Evolutionary conservation across 2,797 vertebrate genomes (phyloP).

Genomic region (Micrastur ruficollis): DNA sequence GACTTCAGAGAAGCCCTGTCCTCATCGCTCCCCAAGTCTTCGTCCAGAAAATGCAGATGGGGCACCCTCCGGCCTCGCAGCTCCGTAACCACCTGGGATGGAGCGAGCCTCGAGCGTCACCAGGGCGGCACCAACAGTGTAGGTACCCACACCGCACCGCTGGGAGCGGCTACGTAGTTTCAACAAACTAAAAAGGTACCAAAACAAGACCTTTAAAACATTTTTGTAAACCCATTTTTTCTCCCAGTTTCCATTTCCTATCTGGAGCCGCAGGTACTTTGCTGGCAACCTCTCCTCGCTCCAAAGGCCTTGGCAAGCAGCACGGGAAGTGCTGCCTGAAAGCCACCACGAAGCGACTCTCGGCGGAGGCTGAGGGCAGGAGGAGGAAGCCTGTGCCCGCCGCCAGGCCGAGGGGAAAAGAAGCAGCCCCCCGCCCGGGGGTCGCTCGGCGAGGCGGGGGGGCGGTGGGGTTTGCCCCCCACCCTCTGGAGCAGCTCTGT

Average conservation of each 20-base stretch:
- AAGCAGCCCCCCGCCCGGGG: too few species aligned
- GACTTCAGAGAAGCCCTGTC: background rate
- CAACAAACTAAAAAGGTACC: background rate
- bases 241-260: background rate
- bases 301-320: background rate
- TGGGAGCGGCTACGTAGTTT: accelerated
- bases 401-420: too few species aligned
- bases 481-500: too few species aligned
- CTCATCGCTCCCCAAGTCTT: accelerated
- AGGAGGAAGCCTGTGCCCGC: background rate
- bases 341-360: background rate
- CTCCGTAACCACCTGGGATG: accelerated
- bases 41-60: accelerated
- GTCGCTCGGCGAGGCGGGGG: background rate
- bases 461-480: background rate
- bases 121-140: background rate
- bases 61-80: background rate
- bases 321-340: background rate
- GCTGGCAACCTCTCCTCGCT: background rate
- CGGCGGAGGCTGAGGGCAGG: accelerated
- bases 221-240: accelerated
- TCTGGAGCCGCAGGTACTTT: accelerated
- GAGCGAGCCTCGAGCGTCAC: accelerated
- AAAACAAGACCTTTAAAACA: too few species aligned
- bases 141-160: accelerated